These are phyloP conservation scores for Mamestra configurata DNA, from an alignment of 1,140 invertebrate species.

Conservation along the genomic window DNA sequence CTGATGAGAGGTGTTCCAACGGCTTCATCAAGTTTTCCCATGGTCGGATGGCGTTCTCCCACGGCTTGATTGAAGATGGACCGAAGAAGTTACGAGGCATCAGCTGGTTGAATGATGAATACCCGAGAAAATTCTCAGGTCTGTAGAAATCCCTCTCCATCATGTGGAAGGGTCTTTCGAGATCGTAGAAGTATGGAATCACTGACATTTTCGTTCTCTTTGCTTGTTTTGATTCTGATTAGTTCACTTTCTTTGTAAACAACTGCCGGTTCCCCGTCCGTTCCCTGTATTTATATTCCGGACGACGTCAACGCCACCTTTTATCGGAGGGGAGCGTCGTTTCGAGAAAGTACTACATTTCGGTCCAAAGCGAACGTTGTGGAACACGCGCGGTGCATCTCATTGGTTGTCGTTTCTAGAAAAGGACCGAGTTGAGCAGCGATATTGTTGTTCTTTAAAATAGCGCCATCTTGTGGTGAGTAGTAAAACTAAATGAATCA, in stretches of 20 bases:
- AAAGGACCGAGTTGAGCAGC: neutral
- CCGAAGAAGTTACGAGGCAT: constrained; percentile 65
- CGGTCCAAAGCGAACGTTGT: constrained; percentile 49
- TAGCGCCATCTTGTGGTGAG: constrained; percentile 66
- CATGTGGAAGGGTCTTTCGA: constrained; percentile 67
- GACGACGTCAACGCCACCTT: constrained; percentile 69
- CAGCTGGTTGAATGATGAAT: constrained; percentile 62
- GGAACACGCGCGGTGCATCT: constrained; percentile 14
- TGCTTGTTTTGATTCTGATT: constrained; percentile 43
- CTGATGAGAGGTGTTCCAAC: constrained; percentile 69
- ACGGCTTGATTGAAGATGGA: constrained; percentile 58
- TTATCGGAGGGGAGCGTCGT: constrained; percentile 56
- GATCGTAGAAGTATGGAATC: constrained; percentile 71
- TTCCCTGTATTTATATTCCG: constrained; percentile 70
- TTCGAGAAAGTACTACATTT: constrained; percentile 61
- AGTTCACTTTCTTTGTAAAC: constrained; percentile 55
- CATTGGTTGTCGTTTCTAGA: constrained; percentile 28
- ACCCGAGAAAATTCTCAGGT: constrained; percentile 58
- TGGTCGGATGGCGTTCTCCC: constrained; percentile 61
- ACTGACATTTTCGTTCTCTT: constrained; percentile 71
- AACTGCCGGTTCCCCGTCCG: constrained; percentile 47
- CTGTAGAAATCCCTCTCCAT: constrained; percentile 67
- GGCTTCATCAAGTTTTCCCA: constrained; percentile 69
- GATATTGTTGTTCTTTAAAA: neutral
- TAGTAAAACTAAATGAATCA: constrained; percentile 53